These are phyloP conservation scores for Neofelis nebulosa DNA, from an alignment of 2,113 vertebrate species.

Conservation along the genomic window DNA sequence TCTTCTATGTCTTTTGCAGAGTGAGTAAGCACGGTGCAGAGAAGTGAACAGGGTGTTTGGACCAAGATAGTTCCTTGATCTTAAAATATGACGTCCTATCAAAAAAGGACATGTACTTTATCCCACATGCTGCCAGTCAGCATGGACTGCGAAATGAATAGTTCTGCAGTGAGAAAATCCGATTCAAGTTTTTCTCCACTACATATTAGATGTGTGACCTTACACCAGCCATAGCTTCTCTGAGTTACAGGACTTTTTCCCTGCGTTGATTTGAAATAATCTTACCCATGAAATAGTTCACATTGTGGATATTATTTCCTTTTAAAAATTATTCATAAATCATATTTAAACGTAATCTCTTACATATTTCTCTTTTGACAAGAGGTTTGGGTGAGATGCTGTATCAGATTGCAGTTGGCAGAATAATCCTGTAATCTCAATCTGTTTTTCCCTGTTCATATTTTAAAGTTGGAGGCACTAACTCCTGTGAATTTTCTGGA, in stretches of 20 bases:
- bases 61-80: neutral
- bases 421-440: neutral
- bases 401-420: fast-evolving
- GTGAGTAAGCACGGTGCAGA: too few species aligned
- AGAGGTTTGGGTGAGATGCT: neutral
- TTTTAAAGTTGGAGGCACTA: neutral
- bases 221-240: neutral
- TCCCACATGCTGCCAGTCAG: neutral
- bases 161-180: neutral
- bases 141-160: neutral
- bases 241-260: neutral
- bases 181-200: neutral
- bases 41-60: neutral
- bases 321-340: neutral
- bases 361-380: neutral
- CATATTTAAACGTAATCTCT: neutral
- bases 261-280: neutral
- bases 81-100: neutral
- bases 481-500: neutral
- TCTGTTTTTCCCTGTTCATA: neutral
- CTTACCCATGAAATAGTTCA: neutral
- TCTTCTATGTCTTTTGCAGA: neutral
- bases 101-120: neutral
- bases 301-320: neutral
- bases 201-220: neutral